Percentiles rank a stretch among this genome's conserved stretches.
Conservation (phyloP, 2,797 vertebrate genomes). For the Heteromormyrus szaboi region DNA sequence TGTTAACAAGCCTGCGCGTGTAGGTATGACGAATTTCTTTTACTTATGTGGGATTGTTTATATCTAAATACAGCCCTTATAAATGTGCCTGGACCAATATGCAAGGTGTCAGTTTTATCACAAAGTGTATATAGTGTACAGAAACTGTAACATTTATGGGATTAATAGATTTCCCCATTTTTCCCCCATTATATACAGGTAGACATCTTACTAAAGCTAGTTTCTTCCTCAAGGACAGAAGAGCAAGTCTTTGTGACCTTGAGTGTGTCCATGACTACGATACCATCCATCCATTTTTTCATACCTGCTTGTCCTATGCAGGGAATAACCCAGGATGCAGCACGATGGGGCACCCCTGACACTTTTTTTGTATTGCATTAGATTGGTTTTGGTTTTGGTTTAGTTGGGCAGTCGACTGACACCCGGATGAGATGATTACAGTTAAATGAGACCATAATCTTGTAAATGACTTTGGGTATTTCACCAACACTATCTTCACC, state of each 20-base stretch:
- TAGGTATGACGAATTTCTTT: neutral
- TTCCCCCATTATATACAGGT: neutral
- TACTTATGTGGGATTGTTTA: neutral
- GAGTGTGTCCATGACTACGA: neutral
- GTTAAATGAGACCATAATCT: neutral
- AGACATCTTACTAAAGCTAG: neutral
- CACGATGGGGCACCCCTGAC: neutral
- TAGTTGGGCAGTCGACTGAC: neutral
- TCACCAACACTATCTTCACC: neutral
- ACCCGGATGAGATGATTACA: neutral
- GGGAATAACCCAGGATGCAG: neutral
- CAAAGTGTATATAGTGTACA: neutral
- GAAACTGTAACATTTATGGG: neutral
- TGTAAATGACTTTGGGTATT: neutral
- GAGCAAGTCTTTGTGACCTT: neutral
- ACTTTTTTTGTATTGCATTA: neutral
- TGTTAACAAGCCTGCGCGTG: neutral
- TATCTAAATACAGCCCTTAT: neutral
- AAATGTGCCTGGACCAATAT: neutral
- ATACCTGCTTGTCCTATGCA: neutral
- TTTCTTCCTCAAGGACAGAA: neutral
- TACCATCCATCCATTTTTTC: neutral
- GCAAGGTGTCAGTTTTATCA: neutral
- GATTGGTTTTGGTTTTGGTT: slow-evolving; percentile 5
- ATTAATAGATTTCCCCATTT: neutral